phyloP scores from a whole-genome alignment of 2,113 vertebrate species.

The Antigone vipio region DNA sequence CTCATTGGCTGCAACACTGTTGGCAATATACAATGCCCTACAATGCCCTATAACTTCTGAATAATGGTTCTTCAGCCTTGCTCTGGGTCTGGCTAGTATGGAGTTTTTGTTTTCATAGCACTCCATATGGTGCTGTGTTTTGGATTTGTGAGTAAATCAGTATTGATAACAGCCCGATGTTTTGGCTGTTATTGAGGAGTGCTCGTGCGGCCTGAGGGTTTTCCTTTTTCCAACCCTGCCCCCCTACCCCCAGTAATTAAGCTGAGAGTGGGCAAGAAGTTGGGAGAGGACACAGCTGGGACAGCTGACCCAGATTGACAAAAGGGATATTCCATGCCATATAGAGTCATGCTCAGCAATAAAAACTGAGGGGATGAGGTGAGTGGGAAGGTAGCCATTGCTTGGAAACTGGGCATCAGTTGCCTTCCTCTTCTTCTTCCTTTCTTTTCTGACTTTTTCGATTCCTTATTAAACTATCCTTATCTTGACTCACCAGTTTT shows the following conservation, averaged over 20 bases:
- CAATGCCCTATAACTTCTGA: fast-evolving
- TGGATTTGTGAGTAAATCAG: too few species aligned
- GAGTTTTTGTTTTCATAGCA: too few species aligned
- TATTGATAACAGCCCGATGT: too few species aligned
- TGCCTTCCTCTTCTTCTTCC: not conserved
- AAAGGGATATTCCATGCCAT: not conserved
- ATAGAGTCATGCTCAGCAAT: not conserved
- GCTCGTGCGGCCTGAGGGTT: too few species aligned
- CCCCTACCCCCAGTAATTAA: not conserved
- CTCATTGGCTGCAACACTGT: not conserved
- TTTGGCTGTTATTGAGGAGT: too few species aligned
- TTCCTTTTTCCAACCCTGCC: not conserved
- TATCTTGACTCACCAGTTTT: not conserved
- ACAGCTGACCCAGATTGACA: too few species aligned
- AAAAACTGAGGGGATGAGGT: not conserved
- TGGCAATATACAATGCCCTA: fast-evolving
- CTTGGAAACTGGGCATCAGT: not conserved
- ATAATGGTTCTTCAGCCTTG: not conserved
- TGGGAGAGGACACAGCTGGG: not conserved
- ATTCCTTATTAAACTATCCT: not conserved
- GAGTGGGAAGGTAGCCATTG: not conserved
- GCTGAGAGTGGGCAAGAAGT: not conserved
- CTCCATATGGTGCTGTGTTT: too few species aligned
- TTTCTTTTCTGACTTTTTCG: not conserved
- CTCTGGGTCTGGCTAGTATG: too few species aligned